A percentile compares a stretch with the other conserved stretches of the same genome.
These are phyloP conservation scores for Caenorhabditis afra DNA, from an alignment of 2,888 invertebrate genomes.

Conservation along the genomic window DNA sequence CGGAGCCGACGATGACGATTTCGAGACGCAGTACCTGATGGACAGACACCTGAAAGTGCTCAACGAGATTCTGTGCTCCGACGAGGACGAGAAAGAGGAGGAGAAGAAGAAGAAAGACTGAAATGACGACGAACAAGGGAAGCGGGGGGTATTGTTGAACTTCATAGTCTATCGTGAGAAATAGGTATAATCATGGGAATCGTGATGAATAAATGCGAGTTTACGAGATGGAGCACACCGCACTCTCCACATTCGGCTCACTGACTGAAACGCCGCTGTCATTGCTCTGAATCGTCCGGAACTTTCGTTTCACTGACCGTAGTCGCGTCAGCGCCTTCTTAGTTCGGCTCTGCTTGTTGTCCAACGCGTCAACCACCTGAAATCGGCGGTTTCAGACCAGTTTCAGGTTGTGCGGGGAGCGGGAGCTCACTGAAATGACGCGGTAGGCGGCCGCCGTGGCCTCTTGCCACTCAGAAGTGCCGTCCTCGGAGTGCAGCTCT, in stretches of 20 bases:
- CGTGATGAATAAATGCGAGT: background rate
- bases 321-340: conserved; percentile 62
- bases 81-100: conserved; percentile 21
- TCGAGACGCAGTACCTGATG: conserved; percentile 56
- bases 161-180: background rate
- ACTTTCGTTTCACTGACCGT: conserved; percentile 59
- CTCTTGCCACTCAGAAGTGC: conserved; percentile 65
- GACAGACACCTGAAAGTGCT: conserved; percentile 55
- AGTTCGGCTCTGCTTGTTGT: conserved; percentile 58
- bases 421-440: conserved; percentile 65
- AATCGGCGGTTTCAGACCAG: conserved; percentile 10
- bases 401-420: background rate
- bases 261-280: conserved; percentile 68
- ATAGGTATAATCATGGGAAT: background rate
- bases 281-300: conserved; percentile 66
- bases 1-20: conserved; percentile 68
- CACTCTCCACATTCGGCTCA: conserved; percentile 59
- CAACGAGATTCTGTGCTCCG: conserved; percentile 41
- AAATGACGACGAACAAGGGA: background rate
- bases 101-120: conserved; percentile 11
- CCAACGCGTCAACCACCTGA: conserved; percentile 65
- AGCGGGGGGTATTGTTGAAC: background rate
- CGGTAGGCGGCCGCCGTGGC: conserved; percentile 60
- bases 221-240: conserved; percentile 65
- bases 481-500: conserved; percentile 68